Evolutionary conservation across 2,113 vertebrate species (phyloP).

Genomic region (Mus pahari): DNA sequence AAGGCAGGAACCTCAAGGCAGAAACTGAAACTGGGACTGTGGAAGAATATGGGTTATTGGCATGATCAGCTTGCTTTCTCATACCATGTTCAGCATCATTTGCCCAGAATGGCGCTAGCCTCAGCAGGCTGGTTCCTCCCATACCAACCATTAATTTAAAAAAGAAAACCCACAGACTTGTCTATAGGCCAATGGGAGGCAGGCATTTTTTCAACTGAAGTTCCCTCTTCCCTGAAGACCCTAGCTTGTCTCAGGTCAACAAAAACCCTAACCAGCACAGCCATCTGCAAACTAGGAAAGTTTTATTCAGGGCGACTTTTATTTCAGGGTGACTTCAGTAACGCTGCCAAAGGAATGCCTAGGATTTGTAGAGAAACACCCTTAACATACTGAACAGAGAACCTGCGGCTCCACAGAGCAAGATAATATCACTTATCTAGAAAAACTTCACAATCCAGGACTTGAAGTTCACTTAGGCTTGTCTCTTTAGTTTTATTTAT

Average conservation of each 20-base stretch:
- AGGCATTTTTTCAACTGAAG: not conserved
- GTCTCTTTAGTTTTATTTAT: not conserved
- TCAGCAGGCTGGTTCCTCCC: not conserved
- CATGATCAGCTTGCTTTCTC: not conserved
- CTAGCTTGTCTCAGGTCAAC: not conserved
- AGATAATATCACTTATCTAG: not conserved
- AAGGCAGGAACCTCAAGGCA: not conserved
- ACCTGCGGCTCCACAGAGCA: no score
- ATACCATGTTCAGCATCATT: not conserved
- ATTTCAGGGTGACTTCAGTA: not conserved
- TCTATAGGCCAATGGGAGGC: not conserved
- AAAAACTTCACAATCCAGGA: not conserved
- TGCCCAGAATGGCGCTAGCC: not conserved
- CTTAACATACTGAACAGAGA: not conserved
- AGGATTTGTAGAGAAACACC: not conserved
- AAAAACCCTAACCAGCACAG: not conserved
- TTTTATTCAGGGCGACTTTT: no score
- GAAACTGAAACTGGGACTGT: not conserved
- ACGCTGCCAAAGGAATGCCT: not conserved
- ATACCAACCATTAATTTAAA: not conserved
- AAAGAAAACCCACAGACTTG: not conserved
- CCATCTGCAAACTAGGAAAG: not conserved
- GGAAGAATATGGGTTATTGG: not conserved
- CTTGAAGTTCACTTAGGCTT: not conserved
- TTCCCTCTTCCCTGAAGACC: not conserved